Evolutionary conservation across 2,797 vertebrate genomes (phyloP), one percentile per base, ranked within the genome.

Genomic region (Pseudopleuronectes americanus): DNA sequence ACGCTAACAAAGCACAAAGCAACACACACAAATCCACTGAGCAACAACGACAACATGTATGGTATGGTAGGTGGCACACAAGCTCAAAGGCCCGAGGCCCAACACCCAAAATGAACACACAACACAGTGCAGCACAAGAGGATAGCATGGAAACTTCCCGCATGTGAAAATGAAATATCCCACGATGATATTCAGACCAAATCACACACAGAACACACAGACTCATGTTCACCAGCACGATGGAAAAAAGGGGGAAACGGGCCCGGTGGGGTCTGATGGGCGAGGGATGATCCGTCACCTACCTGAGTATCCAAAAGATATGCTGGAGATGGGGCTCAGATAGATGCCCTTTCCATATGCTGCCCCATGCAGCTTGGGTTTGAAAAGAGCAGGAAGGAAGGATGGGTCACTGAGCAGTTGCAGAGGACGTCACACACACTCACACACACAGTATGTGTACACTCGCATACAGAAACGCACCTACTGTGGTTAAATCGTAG

Each of bases 261-360:
- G 8, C 56, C 57, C 68, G 49, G 67, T 36, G 31, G 31, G 45
- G 51, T 71, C 73, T 66, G 80, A 80, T 73, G n/a, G 64, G 64
- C 3, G 22, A 75, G 45, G 73, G 74, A 53, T 57, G 64, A 82
- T 61, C 28, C 21, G 47, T 76, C 88, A 48, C 96, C 94, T 97
- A 99, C 97, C 98, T 97, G 98, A 99, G 92, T 99, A 99, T 97
- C 98, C 98, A 94, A 99, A 99, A 94, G 97, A 99, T 95, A 99
- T 99, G 96, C 98, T 99, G 96, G 98, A 99, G 96, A 99, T 99
- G 95, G 98, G 98, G 95, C 98, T 99, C 90, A 99, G 95, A 97
- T 99, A 99, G 96, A 99, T 99, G 93, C 98, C 98, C 96, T 99
- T 99, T 89, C 97, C 98, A 91, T 99, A 99, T 68, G 98, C 98